Evolutionary conservation across 1,140 invertebrate species (phyloP).

Genomic region (Magallana angulata): DNA sequence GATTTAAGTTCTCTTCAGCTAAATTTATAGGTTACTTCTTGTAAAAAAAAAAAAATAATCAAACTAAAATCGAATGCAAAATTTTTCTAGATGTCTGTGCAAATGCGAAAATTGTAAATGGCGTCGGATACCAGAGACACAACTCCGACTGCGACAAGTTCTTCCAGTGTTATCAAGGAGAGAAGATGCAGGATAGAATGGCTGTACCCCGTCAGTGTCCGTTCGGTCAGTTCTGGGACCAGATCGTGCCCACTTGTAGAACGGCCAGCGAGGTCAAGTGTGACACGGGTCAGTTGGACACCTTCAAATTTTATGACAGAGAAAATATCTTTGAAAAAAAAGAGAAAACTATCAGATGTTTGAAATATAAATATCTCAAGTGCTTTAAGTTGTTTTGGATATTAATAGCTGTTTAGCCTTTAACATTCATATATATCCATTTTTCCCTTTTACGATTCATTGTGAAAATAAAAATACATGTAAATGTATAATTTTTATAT

Average conservation of each 20-base stretch:
- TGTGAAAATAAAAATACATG: too few species aligned
- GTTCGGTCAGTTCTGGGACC: constrained; percentile 65
- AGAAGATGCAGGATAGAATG: constrained; percentile 39
- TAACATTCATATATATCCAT: background rate
- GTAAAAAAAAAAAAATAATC: too few species aligned
- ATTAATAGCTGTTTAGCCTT: background rate
- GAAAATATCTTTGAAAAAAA: too few species aligned
- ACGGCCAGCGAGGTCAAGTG: constrained; percentile 52
- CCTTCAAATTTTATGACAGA: too few species aligned
- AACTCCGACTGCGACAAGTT: constrained; percentile 61
- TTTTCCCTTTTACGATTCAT: too few species aligned
- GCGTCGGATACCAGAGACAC: constrained; percentile 65
- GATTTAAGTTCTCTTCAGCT: too few species aligned
- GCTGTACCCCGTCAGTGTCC: constrained; percentile 55
- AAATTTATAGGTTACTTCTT: too few species aligned
- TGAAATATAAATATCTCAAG: background rate
- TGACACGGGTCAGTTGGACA: constrained; percentile 48
- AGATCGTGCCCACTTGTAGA: constrained; percentile 57
- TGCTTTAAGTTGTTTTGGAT: background rate
- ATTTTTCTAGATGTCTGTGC: constrained; percentile 58
- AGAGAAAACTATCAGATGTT: background rate
- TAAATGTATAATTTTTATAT: too few species aligned
- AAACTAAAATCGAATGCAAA: background rate
- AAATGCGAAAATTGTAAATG: constrained; percentile 60
- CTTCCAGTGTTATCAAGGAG: constrained; percentile 59